Conservation (phyloP, 2,888 invertebrate species). For the Andrena fulva region DNA sequence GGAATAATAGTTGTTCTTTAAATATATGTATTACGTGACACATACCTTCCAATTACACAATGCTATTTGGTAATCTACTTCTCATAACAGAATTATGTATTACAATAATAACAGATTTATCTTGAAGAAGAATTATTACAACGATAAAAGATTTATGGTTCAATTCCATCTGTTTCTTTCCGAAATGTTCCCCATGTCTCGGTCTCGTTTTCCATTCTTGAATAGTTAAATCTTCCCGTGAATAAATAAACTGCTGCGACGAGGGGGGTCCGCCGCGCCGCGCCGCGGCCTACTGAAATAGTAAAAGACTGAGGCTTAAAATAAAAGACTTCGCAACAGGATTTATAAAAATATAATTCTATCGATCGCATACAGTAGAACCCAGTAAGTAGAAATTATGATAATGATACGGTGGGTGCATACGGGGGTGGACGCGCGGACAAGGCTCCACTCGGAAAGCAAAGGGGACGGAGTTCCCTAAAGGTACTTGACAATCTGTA, state of each 20-base stretch:
- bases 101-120: too few species aligned
- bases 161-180: neutral
- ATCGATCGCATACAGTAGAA: neutral
- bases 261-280: neutral
- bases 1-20: too few species aligned
- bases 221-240: neutral
- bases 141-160: too few species aligned
- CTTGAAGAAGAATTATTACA: too few species aligned
- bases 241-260: neutral
- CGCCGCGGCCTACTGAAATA: neutral
- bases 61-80: too few species aligned
- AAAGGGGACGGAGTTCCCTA: neutral
- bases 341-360: conserved; percentile 33
- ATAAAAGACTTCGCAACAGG: neutral
- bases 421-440: conserved; percentile 9
- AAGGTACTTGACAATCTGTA: neutral
- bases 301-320: neutral
- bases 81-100: too few species aligned
- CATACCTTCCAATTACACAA: too few species aligned
- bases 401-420: conserved; percentile 44
- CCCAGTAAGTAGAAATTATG: conserved; percentile 19
- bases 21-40: too few species aligned
- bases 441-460: neutral
- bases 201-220: neutral
- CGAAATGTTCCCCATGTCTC: neutral